Evolutionary conservation across 2,797 vertebrate genomes (phyloP).

Genomic region (Danio albolineatus): DNA sequence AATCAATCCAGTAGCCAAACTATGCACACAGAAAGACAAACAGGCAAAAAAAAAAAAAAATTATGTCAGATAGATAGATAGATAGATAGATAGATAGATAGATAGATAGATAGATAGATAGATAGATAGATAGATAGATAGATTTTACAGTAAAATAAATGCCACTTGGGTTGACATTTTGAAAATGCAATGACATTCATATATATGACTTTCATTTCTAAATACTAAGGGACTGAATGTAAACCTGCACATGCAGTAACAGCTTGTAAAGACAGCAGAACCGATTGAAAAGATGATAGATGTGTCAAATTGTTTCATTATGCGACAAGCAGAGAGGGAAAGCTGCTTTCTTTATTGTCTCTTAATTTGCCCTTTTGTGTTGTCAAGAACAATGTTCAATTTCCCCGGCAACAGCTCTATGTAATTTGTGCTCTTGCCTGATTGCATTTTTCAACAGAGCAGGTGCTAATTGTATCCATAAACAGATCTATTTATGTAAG

Average conservation of each 20-base stretch:
- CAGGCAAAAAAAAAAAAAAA: too few species aligned
- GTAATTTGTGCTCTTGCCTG: slow-evolving; percentile 62
- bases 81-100: too few species aligned
- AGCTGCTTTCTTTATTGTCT: slow-evolving; percentile 38
- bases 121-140: too few species aligned
- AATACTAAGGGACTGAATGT: too few species aligned
- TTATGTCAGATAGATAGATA: too few species aligned
- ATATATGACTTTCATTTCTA: too few species aligned
- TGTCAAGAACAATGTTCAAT: slow-evolving; percentile 51
- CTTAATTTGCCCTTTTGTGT: slow-evolving; percentile 47
- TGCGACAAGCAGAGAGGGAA: slow-evolving; percentile 31
- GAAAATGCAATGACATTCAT: too few species aligned
- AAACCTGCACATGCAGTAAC: slow-evolving; percentile 1
- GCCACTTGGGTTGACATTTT: too few species aligned
- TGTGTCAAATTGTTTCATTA: slow-evolving; percentile 22
- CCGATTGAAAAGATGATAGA: slow-evolving; percentile 31
- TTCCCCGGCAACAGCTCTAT: slow-evolving; percentile 48
- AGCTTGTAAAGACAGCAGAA: not conserved
- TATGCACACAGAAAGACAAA: too few species aligned
- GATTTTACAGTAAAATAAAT: too few species aligned
- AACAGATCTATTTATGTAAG: slow-evolving; percentile 54
- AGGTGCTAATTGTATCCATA: slow-evolving; percentile 68
- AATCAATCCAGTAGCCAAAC: too few species aligned
- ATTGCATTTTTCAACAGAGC: slow-evolving; percentile 65
- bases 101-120: too few species aligned